These are phyloP conservation scores for Sigmodon hispidus DNA, from an alignment of 2,113 vertebrate species.

Conservation along the genomic window DNA sequence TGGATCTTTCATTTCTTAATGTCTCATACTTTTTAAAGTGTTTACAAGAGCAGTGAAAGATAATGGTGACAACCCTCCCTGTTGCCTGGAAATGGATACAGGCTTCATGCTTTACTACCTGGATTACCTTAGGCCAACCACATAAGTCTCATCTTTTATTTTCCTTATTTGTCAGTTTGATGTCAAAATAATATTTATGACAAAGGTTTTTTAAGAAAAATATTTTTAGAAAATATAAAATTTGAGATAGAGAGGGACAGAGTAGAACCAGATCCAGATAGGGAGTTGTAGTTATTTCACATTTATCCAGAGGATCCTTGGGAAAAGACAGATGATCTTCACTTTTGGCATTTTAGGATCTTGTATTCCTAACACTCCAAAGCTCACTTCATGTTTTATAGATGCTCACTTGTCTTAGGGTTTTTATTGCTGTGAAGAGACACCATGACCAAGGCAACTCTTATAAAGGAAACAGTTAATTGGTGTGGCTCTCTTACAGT, in stretches of 20 bases:
- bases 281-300: not conserved
- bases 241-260: not conserved
- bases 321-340: not conserved
- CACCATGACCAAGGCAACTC: not conserved
- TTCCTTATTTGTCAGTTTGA: constrained; percentile 52
- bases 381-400: not conserved
- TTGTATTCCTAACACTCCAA: not conserved
- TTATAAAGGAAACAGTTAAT: not conserved
- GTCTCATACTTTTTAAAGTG: not conserved
- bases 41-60: not conserved
- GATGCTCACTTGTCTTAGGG: not conserved
- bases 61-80: not conserved
- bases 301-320: not conserved
- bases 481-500: not conserved
- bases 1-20: constrained; percentile 23
- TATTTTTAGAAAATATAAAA: constrained; percentile 27
- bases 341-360: constrained; percentile 5
- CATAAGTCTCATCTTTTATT: constrained; percentile 1
- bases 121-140: not conserved
- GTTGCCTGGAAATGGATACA: not conserved
- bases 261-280: not conserved
- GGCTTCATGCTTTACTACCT: not conserved
- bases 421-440: not conserved
- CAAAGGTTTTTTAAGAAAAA: constrained; percentile 18
- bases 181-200: constrained; percentile 6